These are phyloP conservation scores for Timema podura DNA, from an alignment of 2,888 invertebrate genomes.

Conservation along the genomic window DNA sequence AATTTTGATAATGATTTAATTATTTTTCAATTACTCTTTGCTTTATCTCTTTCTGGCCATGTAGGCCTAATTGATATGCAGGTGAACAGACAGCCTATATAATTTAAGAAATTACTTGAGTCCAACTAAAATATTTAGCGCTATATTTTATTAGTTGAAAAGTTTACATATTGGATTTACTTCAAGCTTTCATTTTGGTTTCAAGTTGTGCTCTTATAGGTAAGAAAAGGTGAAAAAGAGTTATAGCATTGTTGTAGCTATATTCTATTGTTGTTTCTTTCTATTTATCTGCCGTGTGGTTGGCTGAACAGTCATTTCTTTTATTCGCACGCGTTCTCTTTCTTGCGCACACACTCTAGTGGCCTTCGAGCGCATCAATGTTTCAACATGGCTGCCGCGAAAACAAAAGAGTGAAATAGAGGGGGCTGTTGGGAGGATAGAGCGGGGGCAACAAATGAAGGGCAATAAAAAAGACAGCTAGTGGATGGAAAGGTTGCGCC, in stretches of 20 bases:
- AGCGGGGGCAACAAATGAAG: conserved; percentile 29
- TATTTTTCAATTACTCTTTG: no score
- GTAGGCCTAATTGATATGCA: no score
- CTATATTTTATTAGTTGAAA: no score
- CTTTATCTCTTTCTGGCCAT: no score
- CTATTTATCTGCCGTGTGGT: conserved; percentile 29
- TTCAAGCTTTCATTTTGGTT: conserved; percentile 10
- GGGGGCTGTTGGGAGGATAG: no score
- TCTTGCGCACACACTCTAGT: conserved; percentile 20
- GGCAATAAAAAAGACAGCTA: conserved; percentile 28
- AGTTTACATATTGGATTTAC: conserved; percentile 14
- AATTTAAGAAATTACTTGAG: no score
- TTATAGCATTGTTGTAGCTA: conserved; percentile 24
- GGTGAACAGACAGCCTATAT: no score
- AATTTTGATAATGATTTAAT: no score
- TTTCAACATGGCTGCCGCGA: conserved; percentile 29
- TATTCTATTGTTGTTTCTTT: conserved; percentile 28
- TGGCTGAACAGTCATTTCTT: conserved; percentile 31
- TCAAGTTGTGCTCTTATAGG: neutral
- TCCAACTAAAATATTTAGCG: no score
- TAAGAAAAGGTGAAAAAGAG: conserved; percentile 11
- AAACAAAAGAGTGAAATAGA: no score
- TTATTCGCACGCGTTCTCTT: conserved; percentile 22
- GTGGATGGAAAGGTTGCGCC: conserved; percentile 14
- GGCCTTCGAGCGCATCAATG: conserved; percentile 29